Conservation (phyloP, 2,113 vertebrate species). For the Ia io region DNA sequence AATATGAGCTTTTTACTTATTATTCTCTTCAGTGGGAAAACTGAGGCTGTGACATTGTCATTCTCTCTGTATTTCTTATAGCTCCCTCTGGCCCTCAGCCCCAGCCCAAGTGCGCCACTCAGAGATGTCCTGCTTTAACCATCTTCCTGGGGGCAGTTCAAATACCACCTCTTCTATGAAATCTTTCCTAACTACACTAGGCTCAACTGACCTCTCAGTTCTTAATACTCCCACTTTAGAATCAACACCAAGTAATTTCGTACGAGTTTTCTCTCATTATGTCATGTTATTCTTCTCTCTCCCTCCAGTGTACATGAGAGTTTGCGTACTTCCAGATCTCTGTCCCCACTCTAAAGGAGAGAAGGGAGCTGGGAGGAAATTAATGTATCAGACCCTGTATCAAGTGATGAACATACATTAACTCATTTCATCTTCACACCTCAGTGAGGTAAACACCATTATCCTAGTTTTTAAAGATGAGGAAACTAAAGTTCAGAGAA, state of each 20-base stretch:
- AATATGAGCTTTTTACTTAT: background rate
- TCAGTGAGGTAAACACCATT: background rate
- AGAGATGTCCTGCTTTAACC: background rate
- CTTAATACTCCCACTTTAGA: background rate
- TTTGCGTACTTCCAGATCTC: background rate
- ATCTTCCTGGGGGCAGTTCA: background rate
- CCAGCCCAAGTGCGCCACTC: background rate
- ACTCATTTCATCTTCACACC: background rate
- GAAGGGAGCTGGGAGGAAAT: background rate
- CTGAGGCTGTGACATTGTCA: background rate
- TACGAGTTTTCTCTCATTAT: background rate
- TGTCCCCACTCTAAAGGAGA: background rate
- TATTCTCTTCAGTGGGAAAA: background rate
- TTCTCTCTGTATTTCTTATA: background rate
- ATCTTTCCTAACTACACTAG: background rate
- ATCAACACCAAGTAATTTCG: background rate
- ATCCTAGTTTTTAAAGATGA: constrained; percentile 18
- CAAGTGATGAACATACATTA: background rate
- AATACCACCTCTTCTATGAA: background rate
- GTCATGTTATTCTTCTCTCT: background rate
- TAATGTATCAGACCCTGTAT: background rate
- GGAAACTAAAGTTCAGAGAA: constrained; percentile 37
- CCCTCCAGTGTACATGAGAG: background rate
- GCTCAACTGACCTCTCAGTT: background rate
- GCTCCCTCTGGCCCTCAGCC: background rate